phyloP scores from a whole-genome alignment of 2,797 vertebrate species.

The Thaleichthys pacificus region DNA sequence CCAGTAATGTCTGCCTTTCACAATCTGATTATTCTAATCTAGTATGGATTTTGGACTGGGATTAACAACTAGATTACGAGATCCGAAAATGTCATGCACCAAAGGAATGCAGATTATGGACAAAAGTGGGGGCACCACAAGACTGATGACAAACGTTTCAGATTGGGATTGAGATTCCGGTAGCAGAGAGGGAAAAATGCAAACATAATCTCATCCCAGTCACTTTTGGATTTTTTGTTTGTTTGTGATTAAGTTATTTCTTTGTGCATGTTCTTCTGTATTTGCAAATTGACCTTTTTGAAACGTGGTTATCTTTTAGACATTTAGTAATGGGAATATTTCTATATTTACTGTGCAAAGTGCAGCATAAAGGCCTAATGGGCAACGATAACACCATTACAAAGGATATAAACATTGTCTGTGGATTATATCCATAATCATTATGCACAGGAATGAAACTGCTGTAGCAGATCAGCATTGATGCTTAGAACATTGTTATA shows the following conservation, averaged over 20 bases:
- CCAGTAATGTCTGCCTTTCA: constrained; percentile 31
- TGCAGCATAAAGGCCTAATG: constrained; percentile 36
- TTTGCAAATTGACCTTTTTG: constrained; percentile 42
- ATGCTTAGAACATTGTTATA: constrained; percentile 55
- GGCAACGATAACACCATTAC: constrained; percentile 26
- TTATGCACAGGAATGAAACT: constrained; percentile 53
- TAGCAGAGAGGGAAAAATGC: neutral
- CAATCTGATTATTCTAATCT: constrained; percentile 52
- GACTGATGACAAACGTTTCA: neutral
- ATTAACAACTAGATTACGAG: constrained; percentile 43
- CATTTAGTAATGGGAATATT: constrained; percentile 43
- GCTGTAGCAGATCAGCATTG: constrained; percentile 49
- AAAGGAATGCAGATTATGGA: neutral
- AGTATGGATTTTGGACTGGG: constrained; percentile 27
- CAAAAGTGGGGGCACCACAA: too few species aligned
- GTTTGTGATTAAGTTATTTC: neutral
- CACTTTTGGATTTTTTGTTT: constrained; percentile 8
- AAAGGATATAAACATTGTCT: constrained; percentile 26
- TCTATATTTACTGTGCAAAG: constrained; percentile 14
- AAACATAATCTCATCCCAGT: neutral
- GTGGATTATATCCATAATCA: constrained; percentile 31
- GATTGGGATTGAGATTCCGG: neutral
- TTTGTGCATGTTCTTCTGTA: neutral
- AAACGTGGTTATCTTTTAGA: constrained; percentile 26
- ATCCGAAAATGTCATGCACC: constrained; percentile 21